A percentile compares a stretch with the other conserved stretches of the same genome.
phyloP scores from a whole-genome alignment of 2,113 vertebrate species.

The human region GRCh38 chr19:8085001-8085500 shows the following conservation, averaged over 20 bases:
- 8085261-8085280: neutral
- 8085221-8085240: neutral
- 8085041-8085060: neutral
- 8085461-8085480: slow-evolving; percentile 94
- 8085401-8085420: slow-evolving; percentile 94
- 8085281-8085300: neutral
- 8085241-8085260: neutral
- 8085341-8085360: slow-evolving; percentile 45
- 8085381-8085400: slow-evolving; percentile 95
- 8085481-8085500: slow-evolving; percentile 92
- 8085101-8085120: too few relatives aligned
- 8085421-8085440: slow-evolving; percentile 93
- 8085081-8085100: neutral
- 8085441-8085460: slow-evolving; percentile 94
- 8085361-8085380: slow-evolving; percentile 93
- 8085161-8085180: neutral
- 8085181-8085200: rapidly evolving
- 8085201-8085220: neutral
- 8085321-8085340: neutral
- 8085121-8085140: neutral
- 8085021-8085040: too few relatives aligned
- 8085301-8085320: rapidly evolving
- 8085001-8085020: too few relatives aligned
- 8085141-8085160: neutral
- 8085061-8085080: neutral